These are phyloP conservation scores for Copidosoma floridanum DNA, from an alignment of 1,140 invertebrate genomes.

Conservation along the genomic window DNA sequence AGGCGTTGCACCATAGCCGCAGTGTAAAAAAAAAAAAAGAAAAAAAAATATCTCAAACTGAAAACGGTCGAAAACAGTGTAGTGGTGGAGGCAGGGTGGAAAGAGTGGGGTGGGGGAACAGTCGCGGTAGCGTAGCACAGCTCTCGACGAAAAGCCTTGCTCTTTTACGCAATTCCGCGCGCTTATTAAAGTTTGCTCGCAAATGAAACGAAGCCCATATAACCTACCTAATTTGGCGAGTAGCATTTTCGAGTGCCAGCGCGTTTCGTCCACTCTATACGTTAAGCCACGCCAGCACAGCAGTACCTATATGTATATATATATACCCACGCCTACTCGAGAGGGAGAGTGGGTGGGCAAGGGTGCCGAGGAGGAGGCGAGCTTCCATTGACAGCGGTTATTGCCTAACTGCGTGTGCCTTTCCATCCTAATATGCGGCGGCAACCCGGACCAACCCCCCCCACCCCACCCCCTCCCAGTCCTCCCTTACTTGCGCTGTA, in stretches of 20 bases:
- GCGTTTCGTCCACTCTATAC: conserved; percentile 31
- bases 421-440: conserved; percentile 58
- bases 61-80: too few species aligned
- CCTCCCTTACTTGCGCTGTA: too few species aligned
- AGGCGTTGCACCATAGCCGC: too few species aligned
- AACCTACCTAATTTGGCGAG: conserved; percentile 60
- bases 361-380: conserved; percentile 43
- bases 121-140: too few species aligned
- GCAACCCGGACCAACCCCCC: conserved; percentile 44
- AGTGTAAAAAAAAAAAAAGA: too few species aligned
- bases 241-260: conserved; percentile 55
- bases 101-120: too few species aligned
- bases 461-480: conserved; percentile 46
- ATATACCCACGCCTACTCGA: conserved; percentile 29
- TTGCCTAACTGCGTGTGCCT: conserved; percentile 57
- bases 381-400: conserved; percentile 58
- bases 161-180: conserved; percentile 59
- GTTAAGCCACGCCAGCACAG: too few species aligned
- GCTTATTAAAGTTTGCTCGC: conserved; percentile 61
- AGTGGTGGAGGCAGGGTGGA: too few species aligned
- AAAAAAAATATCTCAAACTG: too few species aligned
- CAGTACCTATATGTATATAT: too few species aligned
- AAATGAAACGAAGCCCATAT: conserved; percentile 60
- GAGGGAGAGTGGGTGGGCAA: conserved; percentile 2
- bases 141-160: too few species aligned